Base-by-base conservation (phyloP, 2,113 vertebrate genomes). In the Spea bombifrons region DNA sequence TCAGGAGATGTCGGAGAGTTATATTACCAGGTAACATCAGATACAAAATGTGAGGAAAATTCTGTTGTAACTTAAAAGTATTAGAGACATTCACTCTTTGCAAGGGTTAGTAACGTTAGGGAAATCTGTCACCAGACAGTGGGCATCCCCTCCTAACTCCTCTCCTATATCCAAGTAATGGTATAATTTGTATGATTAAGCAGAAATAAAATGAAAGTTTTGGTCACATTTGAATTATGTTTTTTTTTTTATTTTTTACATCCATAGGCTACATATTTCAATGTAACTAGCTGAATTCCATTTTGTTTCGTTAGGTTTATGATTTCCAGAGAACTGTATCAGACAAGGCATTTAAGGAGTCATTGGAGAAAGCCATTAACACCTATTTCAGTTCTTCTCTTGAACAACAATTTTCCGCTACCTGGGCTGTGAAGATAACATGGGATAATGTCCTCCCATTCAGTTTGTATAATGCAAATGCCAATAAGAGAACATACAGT, bases 11-110 rank as follows among this genome's bases (percentile, higher is more conserved):
- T 4, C 7, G 92, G 90, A 70, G 84, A 83, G 70, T 88, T 85
- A 0, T 94, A 84, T 83, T 93, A 91, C 78, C 90, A 92, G 89
- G 91, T 93, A 15, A 17, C 7, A 59, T 47, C 12, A 59, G 16
- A 46, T 46, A 30, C 30, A 59, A 5, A 59, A 12, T 59, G 15
- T 30, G 30, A 30, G 30, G 2, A 30, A 1, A 30, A 30, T 30
- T 30, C 30, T 30, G 30, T 30, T 30, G 30, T 30, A 30, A 30
- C 30, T 30, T 30, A 30, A 30, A 30, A 30, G 30, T 30, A 30
- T 30, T 30, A 30, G 30, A 30, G 30, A 30, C 30, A 30, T 30
- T 30, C 30, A 30, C 2, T 30, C 2, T 30, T 30, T 30, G 30
- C 30, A 30, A 30, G 30, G 30, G 30, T 30, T 30, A 30, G 1